Evolutionary conservation across 2,888 invertebrate genomes (phyloP), one percentile per base, ranked within the genome.

Genomic region (Luperina testacea): DNA sequence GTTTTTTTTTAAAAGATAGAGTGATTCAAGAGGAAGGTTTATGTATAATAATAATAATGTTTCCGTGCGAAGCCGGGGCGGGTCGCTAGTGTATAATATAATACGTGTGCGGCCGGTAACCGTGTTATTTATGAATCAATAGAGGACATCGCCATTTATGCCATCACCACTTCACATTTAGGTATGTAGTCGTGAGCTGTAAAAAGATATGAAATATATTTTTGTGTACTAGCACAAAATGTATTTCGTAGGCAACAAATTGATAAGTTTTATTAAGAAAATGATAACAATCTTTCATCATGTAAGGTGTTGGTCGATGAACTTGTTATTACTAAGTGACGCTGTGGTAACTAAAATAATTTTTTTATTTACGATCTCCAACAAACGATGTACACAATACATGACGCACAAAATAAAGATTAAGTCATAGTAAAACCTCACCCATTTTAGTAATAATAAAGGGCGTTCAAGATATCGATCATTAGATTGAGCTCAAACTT

Each of bases 81-180:
- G n/a, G n/a, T n/a, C n/a, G n/a, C n/a, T n/a, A n/a, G n/a, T n/a
- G n/a, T n/a, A n/a, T n/a, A n/a, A n/a, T n/a, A n/a, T n/a, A n/a
- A 32, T 76, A 76, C 65, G 17, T 32, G 65, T 77, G 61, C 24
- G 63, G 70, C n/a, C 64, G 64, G 82, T 53, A 71, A 77, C 74
- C 48, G 70, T 57, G 70, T 80, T 84, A 86, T 86, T 84, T 85
- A 79, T 77, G 69, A 77, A 71, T 69, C 67, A 67, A 78, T 80
- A 70, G 77, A 82, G 73, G 78, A 82, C 84, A 79, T 72, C 75
- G 88, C 73, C 74, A 80, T 82, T 87, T 77, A n/a, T 61, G 76
- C 72, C 85, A 88, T 88, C 87, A 76, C 78, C 87, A 87, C 85
- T 88, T 80, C 74, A 87, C 69, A 74, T 83, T 83, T 38, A 38